These are phyloP conservation scores for Molorchus minor DNA, from an alignment of 2,888 invertebrate species.

Conservation along the genomic window DNA sequence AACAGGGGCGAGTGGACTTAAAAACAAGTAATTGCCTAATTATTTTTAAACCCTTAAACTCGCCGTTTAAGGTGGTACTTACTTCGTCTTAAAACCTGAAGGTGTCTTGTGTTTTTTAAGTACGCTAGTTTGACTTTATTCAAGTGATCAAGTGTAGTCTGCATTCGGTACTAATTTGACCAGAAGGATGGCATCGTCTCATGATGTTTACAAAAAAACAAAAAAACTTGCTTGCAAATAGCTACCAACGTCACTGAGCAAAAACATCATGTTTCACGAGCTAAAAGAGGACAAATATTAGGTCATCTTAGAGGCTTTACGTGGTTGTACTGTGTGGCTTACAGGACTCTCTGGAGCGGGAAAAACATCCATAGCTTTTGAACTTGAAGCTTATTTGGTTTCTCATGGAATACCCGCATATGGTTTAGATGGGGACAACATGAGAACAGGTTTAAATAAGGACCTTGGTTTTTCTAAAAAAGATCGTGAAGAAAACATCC, in stretches of 20 bases:
- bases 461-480: conserved; percentile 94
- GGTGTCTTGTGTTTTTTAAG: too few species aligned
- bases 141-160: too few species aligned
- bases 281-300: conserved; percentile 89
- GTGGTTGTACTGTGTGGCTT: conserved; percentile 97
- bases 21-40: too few species aligned
- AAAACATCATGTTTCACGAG: conserved; percentile 92
- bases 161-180: too few species aligned
- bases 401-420: conserved; percentile 92
- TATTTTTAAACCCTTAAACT: too few species aligned
- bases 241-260: conserved; percentile 97
- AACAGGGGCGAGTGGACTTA: too few species aligned
- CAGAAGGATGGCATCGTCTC: conserved; percentile 48
- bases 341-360: conserved; percentile 88
- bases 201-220: conserved; percentile 58
- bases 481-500: conserved; percentile 97
- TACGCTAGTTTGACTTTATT: too few species aligned
- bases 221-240: conserved; percentile 74
- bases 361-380: conserved; percentile 97
- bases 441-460: conserved; percentile 94
- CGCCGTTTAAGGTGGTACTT: too few species aligned
- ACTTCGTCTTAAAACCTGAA: too few species aligned
- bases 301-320: conserved; percentile 88
- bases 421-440: conserved; percentile 97
- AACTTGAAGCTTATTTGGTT: conserved; percentile 93